phyloP scores from a whole-genome alignment of 2,113 vertebrate species.

The Morone saxatilis region DNA sequence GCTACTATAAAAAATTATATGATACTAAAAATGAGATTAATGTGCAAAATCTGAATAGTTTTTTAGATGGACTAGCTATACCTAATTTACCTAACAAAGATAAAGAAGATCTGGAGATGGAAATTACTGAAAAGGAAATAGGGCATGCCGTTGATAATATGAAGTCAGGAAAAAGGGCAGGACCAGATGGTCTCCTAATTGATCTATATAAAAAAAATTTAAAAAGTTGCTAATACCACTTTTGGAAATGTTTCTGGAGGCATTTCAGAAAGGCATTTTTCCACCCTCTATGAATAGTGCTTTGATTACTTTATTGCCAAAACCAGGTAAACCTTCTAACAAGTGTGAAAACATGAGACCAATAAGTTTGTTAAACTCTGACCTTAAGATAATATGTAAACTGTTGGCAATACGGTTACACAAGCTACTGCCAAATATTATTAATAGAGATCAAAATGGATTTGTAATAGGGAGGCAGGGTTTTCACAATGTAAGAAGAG shows the following conservation, averaged over 20 bases:
- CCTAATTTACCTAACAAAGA: no score
- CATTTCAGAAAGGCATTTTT: no score
- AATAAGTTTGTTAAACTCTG: not conserved
- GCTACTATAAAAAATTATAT: not conserved
- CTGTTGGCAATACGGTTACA: not conserved
- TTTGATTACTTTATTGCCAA: not conserved
- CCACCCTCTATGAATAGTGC: not conserved
- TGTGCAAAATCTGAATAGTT: no score
- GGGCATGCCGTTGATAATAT: no score
- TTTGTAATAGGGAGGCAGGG: no score
- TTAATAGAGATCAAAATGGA: not conserved
- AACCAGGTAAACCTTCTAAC: not conserved
- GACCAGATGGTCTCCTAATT: not conserved
- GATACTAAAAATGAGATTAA: not conserved
- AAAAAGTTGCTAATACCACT: not conserved
- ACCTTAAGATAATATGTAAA: not conserved
- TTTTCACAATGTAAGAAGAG: no score
- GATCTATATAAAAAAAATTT: conserved; percentile 9
- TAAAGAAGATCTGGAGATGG: not conserved
- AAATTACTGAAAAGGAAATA: no score
- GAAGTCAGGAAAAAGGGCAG: not conserved
- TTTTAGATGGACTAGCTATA: no score
- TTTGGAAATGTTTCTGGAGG: not conserved
- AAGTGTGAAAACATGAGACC: not conserved
- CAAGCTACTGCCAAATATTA: not conserved